Evolutionary conservation across 2,888 invertebrate genomes (phyloP).

Genomic region (Eupeodes luniger): DNA sequence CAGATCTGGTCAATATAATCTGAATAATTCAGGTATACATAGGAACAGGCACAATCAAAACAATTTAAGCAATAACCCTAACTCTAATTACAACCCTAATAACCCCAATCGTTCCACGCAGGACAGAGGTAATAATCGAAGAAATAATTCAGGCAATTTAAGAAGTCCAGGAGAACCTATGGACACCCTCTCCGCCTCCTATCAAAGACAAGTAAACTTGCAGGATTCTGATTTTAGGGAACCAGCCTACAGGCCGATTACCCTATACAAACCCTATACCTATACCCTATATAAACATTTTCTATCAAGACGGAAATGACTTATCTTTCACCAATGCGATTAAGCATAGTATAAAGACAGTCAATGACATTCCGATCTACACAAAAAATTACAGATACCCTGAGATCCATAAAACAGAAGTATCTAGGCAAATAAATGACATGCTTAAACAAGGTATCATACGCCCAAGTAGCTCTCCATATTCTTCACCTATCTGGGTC

Average conservation of each 20-base stretch:
- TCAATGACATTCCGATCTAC: neutral
- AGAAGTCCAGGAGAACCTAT: neutral
- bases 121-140: no score
- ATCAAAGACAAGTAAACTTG: neutral
- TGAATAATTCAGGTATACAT: no score
- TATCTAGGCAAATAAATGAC: neutral
- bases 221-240: neutral
- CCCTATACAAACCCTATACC: no score
- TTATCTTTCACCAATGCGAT: constrained; percentile 10
- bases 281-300: no score
- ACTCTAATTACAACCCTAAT: no score
- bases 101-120: no score
- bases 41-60: no score
- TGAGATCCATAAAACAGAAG: neutral
- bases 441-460: constrained; percentile 11
- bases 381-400: constrained; percentile 26
- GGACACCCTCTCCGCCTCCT: neutral
- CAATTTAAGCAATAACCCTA: no score
- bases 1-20: no score
- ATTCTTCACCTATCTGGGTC: constrained; percentile 3
- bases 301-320: constrained; percentile 2
- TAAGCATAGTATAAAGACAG: neutral
- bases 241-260: no score
- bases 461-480: neutral
- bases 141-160: no score